Conservation (phyloP, 2,888 invertebrate species). For the Timema podura region DNA sequence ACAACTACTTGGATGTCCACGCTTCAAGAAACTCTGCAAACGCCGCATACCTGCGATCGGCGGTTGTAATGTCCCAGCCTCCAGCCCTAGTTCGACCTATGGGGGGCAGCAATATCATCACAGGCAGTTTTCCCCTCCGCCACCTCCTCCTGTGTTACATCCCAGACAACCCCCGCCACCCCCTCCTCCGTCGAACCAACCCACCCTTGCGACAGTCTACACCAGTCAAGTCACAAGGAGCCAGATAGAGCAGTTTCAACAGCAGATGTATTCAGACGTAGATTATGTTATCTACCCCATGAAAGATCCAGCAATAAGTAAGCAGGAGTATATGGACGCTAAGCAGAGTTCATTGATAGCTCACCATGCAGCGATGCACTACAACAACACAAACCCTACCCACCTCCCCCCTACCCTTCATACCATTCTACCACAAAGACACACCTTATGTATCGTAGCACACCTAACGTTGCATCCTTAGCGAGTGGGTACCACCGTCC, state of each 20-base stretch:
- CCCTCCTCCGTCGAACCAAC: constrained; percentile 55
- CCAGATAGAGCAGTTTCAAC: constrained; percentile 82
- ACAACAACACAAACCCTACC: constrained; percentile 42
- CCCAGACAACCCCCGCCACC: constrained; percentile 47
- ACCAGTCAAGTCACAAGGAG: constrained; percentile 65
- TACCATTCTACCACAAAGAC: constrained; percentile 57
- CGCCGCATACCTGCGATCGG: constrained; percentile 44
- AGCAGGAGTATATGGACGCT: constrained; percentile 86
- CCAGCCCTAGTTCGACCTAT: constrained; percentile 51
- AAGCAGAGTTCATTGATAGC: constrained; percentile 73
- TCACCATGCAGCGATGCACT: constrained; percentile 47
- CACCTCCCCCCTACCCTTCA: constrained; percentile 52
- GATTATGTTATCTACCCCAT: constrained; percentile 89
- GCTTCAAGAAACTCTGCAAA: constrained; percentile 45
- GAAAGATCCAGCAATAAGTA: constrained; percentile 84
- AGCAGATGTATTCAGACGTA: constrained; percentile 85
- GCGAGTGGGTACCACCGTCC: constrained; percentile 35
- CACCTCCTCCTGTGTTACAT: constrained; percentile 50
- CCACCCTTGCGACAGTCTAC: constrained; percentile 68
- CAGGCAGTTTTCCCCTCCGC: constrained; percentile 23
- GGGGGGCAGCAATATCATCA: constrained; percentile 5
- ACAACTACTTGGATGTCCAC: constrained; percentile 60
- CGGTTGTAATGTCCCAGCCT: constrained; percentile 38
- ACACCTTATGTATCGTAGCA: constrained; percentile 74
- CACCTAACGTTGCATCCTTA: constrained; percentile 61